Conservation (phyloP, 1,140 invertebrate genomes). For the Carposina sasakii region DNA sequence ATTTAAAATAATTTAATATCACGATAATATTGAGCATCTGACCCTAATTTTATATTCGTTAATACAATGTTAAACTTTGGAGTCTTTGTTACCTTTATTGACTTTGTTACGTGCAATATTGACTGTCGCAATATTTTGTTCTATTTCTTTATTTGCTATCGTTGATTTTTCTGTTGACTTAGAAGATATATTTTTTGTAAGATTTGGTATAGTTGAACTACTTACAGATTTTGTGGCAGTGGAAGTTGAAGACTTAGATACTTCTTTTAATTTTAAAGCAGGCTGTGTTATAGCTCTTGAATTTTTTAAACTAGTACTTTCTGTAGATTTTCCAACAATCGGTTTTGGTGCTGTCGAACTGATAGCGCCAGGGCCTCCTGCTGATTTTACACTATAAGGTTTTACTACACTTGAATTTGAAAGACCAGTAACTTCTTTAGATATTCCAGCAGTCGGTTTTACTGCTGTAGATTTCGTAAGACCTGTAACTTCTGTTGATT, state of each 20-base stretch:
- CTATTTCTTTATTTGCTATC: constrained; percentile 24
- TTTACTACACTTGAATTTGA: too few relatives aligned
- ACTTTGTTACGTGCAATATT: constrained; percentile 17
- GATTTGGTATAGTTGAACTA: too few relatives aligned
- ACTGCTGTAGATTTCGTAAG: constrained; percentile 11
- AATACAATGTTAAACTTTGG: constrained; percentile 28
- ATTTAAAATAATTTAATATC: constrained; percentile 14
- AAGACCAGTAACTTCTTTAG: too few relatives aligned
- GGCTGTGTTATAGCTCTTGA: too few relatives aligned
- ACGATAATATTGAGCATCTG: constrained; percentile 30
- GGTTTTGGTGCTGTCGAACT: neutral
- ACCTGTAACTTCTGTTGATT: neutral
- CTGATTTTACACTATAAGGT: too few relatives aligned
- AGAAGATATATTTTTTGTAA: too few relatives aligned
- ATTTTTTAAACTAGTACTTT: neutral
- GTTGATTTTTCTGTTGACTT: too few relatives aligned
- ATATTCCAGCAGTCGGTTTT: constrained; percentile 11
- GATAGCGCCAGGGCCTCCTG: neutral
- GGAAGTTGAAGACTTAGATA: too few relatives aligned
- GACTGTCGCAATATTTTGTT: too few relatives aligned
- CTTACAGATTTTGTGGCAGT: too few relatives aligned
- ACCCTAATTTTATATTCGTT: constrained; percentile 16
- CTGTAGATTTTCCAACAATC: neutral
- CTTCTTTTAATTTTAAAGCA: too few relatives aligned
- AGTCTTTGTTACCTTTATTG: constrained; percentile 29